Base-by-base conservation (phyloP, 2,797 vertebrate species). In the Zalophus californianus region DNA sequence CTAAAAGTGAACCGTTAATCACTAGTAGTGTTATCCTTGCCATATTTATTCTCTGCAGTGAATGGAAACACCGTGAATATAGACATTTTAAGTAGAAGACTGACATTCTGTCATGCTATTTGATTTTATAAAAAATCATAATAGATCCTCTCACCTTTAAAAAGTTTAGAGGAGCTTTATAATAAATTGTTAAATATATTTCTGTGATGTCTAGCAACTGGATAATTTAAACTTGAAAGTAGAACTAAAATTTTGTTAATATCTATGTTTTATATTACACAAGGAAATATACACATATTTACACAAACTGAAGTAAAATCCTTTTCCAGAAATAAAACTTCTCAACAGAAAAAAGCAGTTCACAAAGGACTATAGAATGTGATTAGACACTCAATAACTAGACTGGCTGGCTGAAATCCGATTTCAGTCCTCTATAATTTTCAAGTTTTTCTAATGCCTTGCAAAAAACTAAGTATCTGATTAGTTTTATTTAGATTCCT, bases 121-220 rank as follows among this genome's bases (percentile, higher is more conserved):
- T 93, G 60, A 77, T 92, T 97, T 93, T 72, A 88, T 91, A 75
- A 93, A 97, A 96, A 97, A 96, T 88, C 35, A 75, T 79, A 96
- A 96, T 92, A 97, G 94, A 97, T 73, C 79, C 87, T 94, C 79
- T 97, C 72, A 68, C 32, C 80, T 97, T 94, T 97, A 96, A 97
- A 97, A 97, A 97, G 86, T 60, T 96, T 90, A 97, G 84, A 96
- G 50, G 77, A 93, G 62, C 64, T 98, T 94, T 97, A 92, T 79
- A 96, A 92, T 92, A 97, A 97, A 98, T 88, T 97, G 35, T 95
- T 97, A 94, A 96, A 97, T 97, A 96, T 86, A 82, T 91, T 96
- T 97, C 70, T 97, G 83, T 96, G 90, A 89, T 96, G 85, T 91
- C 93, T 94, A 98, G 66, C 52, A 97, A 72, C 41, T 95, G 90